Evolutionary conservation across 2,888 invertebrate species (phyloP).

Genomic region (Achlya flavicornis): DNA sequence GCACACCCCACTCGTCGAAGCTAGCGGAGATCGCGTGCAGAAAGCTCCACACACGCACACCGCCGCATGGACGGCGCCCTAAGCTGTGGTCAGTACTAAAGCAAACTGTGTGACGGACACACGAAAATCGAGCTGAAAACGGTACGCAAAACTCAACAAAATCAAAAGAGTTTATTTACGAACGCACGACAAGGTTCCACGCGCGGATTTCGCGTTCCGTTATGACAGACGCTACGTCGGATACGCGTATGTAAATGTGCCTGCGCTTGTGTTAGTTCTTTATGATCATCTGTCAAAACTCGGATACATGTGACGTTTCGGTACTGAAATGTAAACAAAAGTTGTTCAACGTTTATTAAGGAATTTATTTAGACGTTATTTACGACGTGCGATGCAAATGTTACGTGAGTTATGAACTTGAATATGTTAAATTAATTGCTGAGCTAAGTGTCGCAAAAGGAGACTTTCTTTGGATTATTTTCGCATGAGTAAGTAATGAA

Average conservation of each 20-base stretch:
- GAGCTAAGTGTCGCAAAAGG: conserved; percentile 59
- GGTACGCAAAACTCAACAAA: conserved; percentile 71
- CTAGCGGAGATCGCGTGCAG: conserved; percentile 80
- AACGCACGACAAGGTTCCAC: conserved; percentile 39
- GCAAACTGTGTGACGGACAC: conserved; percentile 84
- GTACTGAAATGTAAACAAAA: conserved; percentile 81
- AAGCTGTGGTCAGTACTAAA: conserved; percentile 83
- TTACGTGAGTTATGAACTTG: conserved; percentile 77
- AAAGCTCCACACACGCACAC: conserved; percentile 82
- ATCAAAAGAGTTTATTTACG: conserved; percentile 53
- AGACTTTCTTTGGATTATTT: conserved; percentile 72
- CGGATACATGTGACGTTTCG: conserved; percentile 80
- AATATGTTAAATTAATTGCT: conserved; percentile 75
- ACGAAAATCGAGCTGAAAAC: conserved; percentile 83
- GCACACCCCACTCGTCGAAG: conserved; percentile 76
- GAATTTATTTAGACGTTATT: conserved; percentile 69
- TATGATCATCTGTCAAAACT: conserved; percentile 82
- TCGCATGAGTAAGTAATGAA: conserved; percentile 74
- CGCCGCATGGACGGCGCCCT: conserved; percentile 78
- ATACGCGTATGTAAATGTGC: conserved; percentile 73
- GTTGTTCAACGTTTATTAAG: conserved; percentile 57
- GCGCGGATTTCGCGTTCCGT: conserved; percentile 34
- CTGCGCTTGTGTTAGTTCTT: conserved; percentile 72
- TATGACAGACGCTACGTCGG: conserved; percentile 45
- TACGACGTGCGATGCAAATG: conserved; percentile 64